Conservation (phyloP, 2,888 invertebrate genomes). For the Scaptomyza parva region DNA sequence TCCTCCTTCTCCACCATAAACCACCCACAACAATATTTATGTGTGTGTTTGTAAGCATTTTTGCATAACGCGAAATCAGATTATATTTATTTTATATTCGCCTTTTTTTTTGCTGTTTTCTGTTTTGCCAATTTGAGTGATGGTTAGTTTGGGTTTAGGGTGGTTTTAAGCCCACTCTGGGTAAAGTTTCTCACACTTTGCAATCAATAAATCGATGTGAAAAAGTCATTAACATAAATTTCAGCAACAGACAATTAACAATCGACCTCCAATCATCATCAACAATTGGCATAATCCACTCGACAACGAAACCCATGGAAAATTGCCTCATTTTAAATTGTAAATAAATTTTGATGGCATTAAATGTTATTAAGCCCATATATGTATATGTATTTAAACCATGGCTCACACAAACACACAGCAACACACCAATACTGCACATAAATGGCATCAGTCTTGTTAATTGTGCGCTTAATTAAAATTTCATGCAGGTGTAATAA, state of each 20-base stretch:
- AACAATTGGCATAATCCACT: conserved; percentile 79
- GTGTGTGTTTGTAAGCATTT: conserved; percentile 42
- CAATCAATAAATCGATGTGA: conserved; percentile 75
- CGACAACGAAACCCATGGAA: conserved; percentile 43
- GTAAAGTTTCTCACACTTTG: neutral
- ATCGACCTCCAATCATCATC: conserved; percentile 74
- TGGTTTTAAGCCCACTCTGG: conserved; percentile 4
- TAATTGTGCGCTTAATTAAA: conserved; percentile 80
- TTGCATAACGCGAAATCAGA: conserved; percentile 68
- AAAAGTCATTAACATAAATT: conserved; percentile 76
- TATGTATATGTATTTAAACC: conserved; percentile 9
- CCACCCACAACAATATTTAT: conserved; percentile 4
- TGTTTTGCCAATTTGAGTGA: conserved; percentile 38
- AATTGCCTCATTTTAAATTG: conserved; percentile 77
- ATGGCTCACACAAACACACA: conserved; percentile 11
- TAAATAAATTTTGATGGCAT: conserved; percentile 77
- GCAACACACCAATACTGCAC: no score
- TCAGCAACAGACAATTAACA: conserved; percentile 73
- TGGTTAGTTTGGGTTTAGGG: conserved; percentile 39
- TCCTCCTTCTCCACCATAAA: neutral
- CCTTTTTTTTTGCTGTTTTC: conserved; percentile 19
- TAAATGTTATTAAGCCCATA: conserved; percentile 70
- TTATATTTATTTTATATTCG: conserved; percentile 46
- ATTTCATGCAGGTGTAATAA: conserved; percentile 80
- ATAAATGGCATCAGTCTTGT: conserved; percentile 52